Evolutionary conservation across 1,140 invertebrate genomes (phyloP).

Genomic region (Habropoda laboriosa): DNA sequence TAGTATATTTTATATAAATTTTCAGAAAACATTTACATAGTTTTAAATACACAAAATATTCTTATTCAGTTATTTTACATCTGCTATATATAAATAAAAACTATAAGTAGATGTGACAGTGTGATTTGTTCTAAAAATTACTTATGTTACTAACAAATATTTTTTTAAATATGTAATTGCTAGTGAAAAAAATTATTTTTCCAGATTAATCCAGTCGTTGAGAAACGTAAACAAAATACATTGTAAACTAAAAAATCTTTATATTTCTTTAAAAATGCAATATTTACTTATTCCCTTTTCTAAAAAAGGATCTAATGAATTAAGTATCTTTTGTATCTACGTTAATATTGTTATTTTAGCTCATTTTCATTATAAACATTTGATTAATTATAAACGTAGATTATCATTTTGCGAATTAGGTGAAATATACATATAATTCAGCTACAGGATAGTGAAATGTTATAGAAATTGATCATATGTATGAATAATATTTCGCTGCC

Average conservation of each 20-base stretch:
- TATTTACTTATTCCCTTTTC: slow-evolving; percentile 23
- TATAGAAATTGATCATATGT: background rate
- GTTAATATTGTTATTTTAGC: background rate
- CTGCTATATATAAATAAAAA: background rate
- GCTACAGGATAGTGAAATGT: background rate
- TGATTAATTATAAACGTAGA: background rate
- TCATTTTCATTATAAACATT: background rate
- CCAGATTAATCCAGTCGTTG: background rate
- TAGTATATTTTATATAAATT: background rate
- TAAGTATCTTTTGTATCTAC: background rate
- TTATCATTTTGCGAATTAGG: background rate
- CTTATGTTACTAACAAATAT: background rate
- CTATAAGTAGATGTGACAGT: background rate
- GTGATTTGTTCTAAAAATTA: background rate
- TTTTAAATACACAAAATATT: background rate
- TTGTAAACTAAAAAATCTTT: background rate
- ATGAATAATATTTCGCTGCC: background rate
- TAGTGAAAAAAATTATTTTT: no score
- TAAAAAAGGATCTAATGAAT: background rate
- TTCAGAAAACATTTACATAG: background rate
- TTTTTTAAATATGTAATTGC: background rate
- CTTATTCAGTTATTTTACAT: background rate
- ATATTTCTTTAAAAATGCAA: background rate
- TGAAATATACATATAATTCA: background rate
- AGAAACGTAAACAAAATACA: background rate